Conservation (phyloP, 2,888 invertebrate species). For the Diogma glabrata region DNA sequence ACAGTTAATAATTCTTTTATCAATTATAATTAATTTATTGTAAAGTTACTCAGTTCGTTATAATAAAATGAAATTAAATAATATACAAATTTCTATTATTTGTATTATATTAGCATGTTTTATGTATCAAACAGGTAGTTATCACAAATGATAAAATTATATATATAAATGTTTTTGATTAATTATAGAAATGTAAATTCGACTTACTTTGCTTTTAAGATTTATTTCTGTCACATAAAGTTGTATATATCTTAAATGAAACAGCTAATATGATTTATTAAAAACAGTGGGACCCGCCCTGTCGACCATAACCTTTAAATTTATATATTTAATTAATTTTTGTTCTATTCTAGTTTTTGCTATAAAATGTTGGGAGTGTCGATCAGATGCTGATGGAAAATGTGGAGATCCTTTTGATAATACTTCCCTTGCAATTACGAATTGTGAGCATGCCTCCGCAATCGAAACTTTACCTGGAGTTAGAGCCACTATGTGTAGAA, state of each 20-base stretch:
- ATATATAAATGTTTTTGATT: no score
- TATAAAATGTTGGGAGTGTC: conserved; percentile 86
- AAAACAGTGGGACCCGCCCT: conserved; percentile 3
- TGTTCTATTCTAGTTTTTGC: conserved; percentile 40
- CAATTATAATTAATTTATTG: no score
- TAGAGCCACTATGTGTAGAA: conserved; percentile 76
- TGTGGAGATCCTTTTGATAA: conserved; percentile 91
- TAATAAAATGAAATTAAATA: not conserved
- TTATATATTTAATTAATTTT: not conserved
- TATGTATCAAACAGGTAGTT: conserved; percentile 9
- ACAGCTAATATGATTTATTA: no score
- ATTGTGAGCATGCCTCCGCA: conserved; percentile 53
- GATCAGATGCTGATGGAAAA: conserved; percentile 79
- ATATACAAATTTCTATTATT: not conserved
- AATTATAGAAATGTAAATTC: no score
- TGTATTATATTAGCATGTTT: not conserved
- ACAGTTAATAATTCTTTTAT: no score
- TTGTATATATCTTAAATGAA: no score
- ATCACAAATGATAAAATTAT: no score
- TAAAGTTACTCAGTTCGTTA: no score
- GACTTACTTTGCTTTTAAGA: no score
- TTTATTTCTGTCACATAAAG: no score
- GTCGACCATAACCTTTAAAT: not conserved
- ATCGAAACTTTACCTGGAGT: conserved; percentile 56
- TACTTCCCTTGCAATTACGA: conserved; percentile 71